phyloP scores from a whole-genome alignment of 64 coral and sea anemone species.

The Platygyra sinensis region DNA sequence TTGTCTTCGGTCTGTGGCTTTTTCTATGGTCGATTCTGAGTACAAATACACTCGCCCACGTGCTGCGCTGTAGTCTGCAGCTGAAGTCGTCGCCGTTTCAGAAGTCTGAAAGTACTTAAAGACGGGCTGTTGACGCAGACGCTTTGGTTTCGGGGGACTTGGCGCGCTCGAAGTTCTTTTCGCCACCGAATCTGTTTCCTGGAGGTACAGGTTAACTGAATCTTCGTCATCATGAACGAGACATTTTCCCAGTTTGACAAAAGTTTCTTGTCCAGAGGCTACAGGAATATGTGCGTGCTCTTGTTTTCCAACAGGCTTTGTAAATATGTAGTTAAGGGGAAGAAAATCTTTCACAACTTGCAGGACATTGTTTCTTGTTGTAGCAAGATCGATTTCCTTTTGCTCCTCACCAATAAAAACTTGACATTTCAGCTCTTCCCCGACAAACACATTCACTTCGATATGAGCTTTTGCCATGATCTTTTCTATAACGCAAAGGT shows the following conservation, averaged over 20 bases:
- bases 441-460: conserved; percentile 37
- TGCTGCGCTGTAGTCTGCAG: conserved; percentile 52
- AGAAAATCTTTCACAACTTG: conserved; percentile 37
- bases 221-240: conserved; percentile 21
- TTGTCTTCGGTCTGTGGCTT: conserved; percentile 13
- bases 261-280: conserved; percentile 37
- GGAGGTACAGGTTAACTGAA: conserved; percentile 24
- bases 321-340: conserved; percentile 21
- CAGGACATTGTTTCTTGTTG: conserved; percentile 39
- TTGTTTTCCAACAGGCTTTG: conserved; percentile 24
- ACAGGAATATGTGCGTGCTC: conserved; percentile 11
- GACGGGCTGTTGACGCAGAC: conserved; percentile 19
- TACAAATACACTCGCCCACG: conserved; percentile 48
- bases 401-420: conserved; percentile 39
- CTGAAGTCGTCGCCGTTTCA: not conserved
- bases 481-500: conserved; percentile 3
- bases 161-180: conserved; percentile 5
- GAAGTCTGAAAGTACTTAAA: conserved; percentile 30
- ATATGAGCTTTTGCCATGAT: conserved; percentile 17
- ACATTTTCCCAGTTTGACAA: conserved; percentile 23
- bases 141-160: conserved; percentile 50
- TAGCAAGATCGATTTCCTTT: conserved; percentile 24
- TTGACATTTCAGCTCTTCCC: conserved; percentile 35
- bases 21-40: conserved; percentile 19
- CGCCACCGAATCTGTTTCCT: conserved; percentile 31